Conservation (phyloP, 2,113 vertebrate genomes). For the Emydura subglobosa region DNA sequence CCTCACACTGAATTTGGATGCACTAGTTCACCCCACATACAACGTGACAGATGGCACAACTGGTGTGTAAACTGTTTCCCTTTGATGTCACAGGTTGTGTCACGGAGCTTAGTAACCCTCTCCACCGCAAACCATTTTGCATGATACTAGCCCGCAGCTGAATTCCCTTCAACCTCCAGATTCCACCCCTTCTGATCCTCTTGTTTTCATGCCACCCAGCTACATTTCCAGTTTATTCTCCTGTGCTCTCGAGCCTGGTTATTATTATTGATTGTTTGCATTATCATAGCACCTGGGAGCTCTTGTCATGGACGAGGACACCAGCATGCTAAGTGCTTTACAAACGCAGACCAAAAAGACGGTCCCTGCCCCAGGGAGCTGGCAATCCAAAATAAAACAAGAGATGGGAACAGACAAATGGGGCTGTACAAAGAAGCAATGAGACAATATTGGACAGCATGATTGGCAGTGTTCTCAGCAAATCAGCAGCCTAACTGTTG, state of each 20-base stretch:
- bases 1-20: accelerated
- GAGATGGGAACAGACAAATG: background rate
- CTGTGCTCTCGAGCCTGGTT: background rate
- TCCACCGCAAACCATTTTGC: background rate
- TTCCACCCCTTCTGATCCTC: accelerated
- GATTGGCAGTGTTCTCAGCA: background rate
- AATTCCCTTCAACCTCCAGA: background rate
- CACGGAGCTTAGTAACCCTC: background rate
- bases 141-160: background rate
- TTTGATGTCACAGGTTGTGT: accelerated
- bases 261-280: background rate
- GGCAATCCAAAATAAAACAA: background rate
- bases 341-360: background rate
- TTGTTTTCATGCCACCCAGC: background rate
- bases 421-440: background rate
- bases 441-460: background rate
- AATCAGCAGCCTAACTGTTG: background rate
- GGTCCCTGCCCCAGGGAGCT: background rate
- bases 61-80: background rate
- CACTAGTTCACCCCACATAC: background rate
- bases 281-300: background rate
- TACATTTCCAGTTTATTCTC: background rate
- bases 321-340: background rate
- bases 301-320: background rate
- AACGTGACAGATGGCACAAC: background rate